A percentile compares a stretch with the other conserved stretches of the same genome.
Conservation (phyloP, 64 coral and sea anemone species). For the Montipora efflorescens region DNA sequence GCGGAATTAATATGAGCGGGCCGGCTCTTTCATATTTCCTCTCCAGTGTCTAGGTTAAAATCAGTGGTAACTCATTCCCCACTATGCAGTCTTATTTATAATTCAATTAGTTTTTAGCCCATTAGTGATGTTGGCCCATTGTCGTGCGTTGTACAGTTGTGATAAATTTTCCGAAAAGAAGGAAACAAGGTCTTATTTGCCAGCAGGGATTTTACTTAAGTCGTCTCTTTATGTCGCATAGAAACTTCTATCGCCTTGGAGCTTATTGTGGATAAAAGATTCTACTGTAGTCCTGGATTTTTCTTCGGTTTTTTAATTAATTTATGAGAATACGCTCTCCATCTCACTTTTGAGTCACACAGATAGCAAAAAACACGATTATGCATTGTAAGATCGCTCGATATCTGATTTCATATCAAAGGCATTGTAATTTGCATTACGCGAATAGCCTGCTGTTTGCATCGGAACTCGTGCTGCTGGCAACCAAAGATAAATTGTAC, state of each 20-base stretch:
- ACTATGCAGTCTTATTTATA: background rate
- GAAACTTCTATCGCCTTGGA: background rate
- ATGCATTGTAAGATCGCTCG: background rate
- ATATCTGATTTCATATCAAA: conserved; percentile 10
- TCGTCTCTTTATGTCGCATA: background rate
- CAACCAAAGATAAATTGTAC: background rate
- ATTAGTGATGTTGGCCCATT: background rate
- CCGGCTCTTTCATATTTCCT: background rate
- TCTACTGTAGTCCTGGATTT: background rate
- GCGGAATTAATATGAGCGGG: background rate
- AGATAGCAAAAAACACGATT: background rate
- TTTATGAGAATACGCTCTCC: no score
- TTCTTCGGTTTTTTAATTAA: background rate
- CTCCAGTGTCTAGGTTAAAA: background rate
- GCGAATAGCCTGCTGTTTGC: background rate
- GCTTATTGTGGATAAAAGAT: background rate
- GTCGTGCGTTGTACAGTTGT: no score
- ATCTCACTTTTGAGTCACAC: background rate
- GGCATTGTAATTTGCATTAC: background rate
- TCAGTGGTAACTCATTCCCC: background rate
- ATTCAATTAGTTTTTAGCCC: background rate
- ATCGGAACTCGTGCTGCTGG: conserved; percentile 23
- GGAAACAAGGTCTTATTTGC: background rate
- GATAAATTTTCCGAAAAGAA: background rate
- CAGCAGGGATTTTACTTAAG: background rate